A percentile compares a stretch with the other conserved stretches of the same genome.
These are phyloP conservation scores for Pelmatolapia mariae DNA, from an alignment of 2,113 vertebrate species.

Conservation along the genomic window DNA sequence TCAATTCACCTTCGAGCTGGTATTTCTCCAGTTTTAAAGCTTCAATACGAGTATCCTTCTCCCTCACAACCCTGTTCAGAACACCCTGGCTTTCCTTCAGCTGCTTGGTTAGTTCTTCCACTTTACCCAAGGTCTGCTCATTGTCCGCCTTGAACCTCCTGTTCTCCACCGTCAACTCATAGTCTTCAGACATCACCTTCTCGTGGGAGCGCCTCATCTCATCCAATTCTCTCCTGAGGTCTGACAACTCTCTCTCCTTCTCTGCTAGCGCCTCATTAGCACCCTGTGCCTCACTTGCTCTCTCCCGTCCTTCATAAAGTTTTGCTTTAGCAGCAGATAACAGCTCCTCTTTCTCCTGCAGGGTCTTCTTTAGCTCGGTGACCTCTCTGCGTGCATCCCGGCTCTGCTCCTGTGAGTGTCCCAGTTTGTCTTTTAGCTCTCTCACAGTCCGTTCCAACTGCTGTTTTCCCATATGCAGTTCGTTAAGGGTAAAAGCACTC, in stretches of 20 bases:
- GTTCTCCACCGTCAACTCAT: conserved; percentile 81
- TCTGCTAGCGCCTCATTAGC: conserved; percentile 55
- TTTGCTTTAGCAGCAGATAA: conserved; percentile 58
- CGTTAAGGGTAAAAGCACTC: conserved; percentile 78
- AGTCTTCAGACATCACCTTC: conserved; percentile 72
- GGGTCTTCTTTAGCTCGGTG: conserved; percentile 64
- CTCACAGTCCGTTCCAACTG: conserved; percentile 76
- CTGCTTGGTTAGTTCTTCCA: conserved; percentile 71
- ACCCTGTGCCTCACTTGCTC: conserved; percentile 7
- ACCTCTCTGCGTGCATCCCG: conserved; percentile 68
- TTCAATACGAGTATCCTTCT: conserved; percentile 80
- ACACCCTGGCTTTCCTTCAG: conserved; percentile 69
- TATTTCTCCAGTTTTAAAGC: conserved; percentile 83
- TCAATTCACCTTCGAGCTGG: conserved; percentile 78
- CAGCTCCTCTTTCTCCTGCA: conserved; percentile 76
- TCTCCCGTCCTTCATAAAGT: conserved; percentile 42
- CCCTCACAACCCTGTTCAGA: conserved; percentile 69
- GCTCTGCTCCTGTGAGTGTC: conserved; percentile 67
- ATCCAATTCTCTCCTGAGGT: conserved; percentile 71
- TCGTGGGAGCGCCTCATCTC: conserved; percentile 74
- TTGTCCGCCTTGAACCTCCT: conserved; percentile 64
- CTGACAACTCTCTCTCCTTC: conserved; percentile 72
- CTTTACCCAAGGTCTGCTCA: conserved; percentile 5
- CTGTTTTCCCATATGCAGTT: conserved; percentile 80
- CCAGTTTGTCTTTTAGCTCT: conserved; percentile 78